Conservation (phyloP, 2,888 invertebrate species). For the Lasioglossum malachurum region DNA sequence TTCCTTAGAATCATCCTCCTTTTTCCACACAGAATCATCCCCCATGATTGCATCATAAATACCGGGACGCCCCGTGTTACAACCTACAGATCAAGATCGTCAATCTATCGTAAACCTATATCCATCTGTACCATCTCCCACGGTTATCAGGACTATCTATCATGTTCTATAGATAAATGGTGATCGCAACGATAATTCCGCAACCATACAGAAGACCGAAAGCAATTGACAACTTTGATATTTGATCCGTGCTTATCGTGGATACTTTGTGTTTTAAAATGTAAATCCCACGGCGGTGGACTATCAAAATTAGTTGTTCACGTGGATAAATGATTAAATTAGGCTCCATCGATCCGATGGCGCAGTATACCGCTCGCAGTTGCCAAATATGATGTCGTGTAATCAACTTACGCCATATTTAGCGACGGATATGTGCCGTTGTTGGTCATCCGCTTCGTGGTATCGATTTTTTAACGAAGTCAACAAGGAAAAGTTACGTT, state of each 20-base stretch:
- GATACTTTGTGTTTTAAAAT: background rate
- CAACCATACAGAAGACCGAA: background rate
- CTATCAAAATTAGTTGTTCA: constrained; percentile 32
- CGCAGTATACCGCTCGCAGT: constrained; percentile 11
- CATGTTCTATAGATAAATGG: background rate
- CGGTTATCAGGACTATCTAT: background rate
- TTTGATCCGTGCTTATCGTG: background rate
- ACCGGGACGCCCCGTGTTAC: background rate
- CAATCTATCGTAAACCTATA: background rate
- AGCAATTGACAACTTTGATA: background rate
- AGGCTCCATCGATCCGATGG: constrained; percentile 53
- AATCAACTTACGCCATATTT: constrained; percentile 54
- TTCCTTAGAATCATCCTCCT: background rate
- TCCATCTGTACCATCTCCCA: constrained; percentile 4
- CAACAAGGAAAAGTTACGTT: background rate
- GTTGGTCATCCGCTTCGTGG: constrained; percentile 7
- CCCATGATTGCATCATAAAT: background rate
- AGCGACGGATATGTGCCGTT: constrained; percentile 14
- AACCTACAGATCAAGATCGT: background rate
- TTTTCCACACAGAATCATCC: background rate
- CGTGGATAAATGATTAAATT: constrained; percentile 56
- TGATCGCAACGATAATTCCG: background rate
- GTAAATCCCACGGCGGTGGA: constrained; percentile 19
- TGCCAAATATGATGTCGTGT: constrained; percentile 43
- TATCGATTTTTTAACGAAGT: background rate